These are phyloP conservation scores for Neotoxoptera formosana DNA, from an alignment of 1,140 invertebrate species.

Conservation along the genomic window DNA sequence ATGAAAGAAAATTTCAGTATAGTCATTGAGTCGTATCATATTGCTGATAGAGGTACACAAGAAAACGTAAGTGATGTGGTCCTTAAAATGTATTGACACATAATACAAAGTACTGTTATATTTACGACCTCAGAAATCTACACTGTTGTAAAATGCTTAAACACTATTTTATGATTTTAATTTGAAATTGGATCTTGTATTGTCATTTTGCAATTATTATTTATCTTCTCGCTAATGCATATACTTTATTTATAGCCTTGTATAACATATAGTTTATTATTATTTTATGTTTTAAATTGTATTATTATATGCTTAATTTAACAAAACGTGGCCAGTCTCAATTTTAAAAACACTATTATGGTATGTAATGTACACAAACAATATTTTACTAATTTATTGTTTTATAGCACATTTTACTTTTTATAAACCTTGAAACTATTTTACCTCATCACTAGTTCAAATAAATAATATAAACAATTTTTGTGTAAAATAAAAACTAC, in stretches of 20 bases:
- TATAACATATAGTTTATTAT: background rate
- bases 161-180: background rate
- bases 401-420: background rate
- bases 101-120: background rate
- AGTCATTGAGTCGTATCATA: conserved; percentile 95
- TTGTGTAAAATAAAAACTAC: background rate
- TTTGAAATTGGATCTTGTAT: conserved; percentile 47
- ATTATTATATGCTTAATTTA: background rate
- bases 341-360: background rate
- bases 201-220: background rate
- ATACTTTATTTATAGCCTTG: background rate
- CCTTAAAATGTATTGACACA: background rate
- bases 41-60: conserved; percentile 81
- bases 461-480: background rate
- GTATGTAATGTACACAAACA: background rate
- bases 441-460: background rate
- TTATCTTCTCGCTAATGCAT: background rate
- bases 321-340: background rate
- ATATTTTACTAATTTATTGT: background rate
- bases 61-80: conserved; percentile 76
- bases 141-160: conserved; percentile 31
- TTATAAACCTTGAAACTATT: background rate
- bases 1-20: conserved; percentile 99
- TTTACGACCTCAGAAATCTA: background rate
- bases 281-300: background rate